Percentiles rank a stretch among this genome's conserved stretches.
These are phyloP conservation scores for Morpho achilles DNA, from an alignment of 2,888 invertebrate species.

Conservation along the genomic window DNA sequence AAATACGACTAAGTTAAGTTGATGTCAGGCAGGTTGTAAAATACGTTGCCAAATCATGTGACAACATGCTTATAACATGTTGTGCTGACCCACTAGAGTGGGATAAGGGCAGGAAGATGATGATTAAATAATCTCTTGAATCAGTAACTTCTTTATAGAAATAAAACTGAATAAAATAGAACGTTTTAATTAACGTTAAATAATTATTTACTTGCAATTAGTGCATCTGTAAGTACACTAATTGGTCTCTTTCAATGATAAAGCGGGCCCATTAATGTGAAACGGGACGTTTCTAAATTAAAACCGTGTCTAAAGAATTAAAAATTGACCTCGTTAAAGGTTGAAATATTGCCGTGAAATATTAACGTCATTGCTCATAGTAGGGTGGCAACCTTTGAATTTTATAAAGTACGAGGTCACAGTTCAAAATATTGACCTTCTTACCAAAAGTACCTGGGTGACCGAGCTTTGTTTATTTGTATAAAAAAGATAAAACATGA, in stretches of 20 bases:
- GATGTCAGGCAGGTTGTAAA: too few species aligned
- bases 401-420: not conserved
- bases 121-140: too few species aligned
- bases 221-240: slow-evolving; percentile 16
- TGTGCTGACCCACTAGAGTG: too few species aligned
- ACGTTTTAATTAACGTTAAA: too few species aligned
- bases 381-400: slow-evolving; percentile 5
- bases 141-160: too few species aligned
- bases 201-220: slow-evolving; percentile 5
- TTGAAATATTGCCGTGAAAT: slow-evolving; percentile 22
- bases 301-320: slow-evolving; percentile 18
- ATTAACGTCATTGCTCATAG: slow-evolving; percentile 20
- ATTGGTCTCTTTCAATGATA: slow-evolving; percentile 22
- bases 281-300: slow-evolving; percentile 17
- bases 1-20: too few species aligned
- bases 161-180: too few species aligned
- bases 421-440: not conserved
- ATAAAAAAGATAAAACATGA: too few species aligned
- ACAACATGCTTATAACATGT: too few species aligned
- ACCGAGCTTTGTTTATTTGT: too few species aligned
- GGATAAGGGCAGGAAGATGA: too few species aligned
- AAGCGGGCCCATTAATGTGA: slow-evolving; percentile 18
- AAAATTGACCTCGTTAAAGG: slow-evolving; percentile 21
- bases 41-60: too few species aligned
- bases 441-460: not conserved